phyloP scores from a whole-genome alignment of 2,797 vertebrate genomes.

The Anguilla pacifica region DNA sequence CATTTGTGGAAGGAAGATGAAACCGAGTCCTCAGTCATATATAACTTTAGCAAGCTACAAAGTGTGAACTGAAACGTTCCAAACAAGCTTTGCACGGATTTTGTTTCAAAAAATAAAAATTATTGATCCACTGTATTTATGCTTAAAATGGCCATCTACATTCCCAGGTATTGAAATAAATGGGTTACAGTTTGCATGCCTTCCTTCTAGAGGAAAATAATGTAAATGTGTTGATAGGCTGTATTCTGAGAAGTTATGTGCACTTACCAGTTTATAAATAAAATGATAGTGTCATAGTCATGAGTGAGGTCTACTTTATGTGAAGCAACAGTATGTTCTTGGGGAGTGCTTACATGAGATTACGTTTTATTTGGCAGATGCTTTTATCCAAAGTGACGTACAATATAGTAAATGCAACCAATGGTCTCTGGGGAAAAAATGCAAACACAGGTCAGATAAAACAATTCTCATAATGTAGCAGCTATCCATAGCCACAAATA shows the following conservation, averaged over 20 bases:
- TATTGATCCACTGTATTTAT: too few relatives aligned
- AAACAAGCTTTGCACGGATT: too few relatives aligned
- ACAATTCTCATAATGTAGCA: too few relatives aligned
- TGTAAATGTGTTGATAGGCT: background rate
- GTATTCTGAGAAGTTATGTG: background rate
- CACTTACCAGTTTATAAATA: background rate
- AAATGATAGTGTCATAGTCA: background rate
- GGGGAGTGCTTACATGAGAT: background rate
- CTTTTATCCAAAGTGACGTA: background rate
- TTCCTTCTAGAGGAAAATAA: background rate
- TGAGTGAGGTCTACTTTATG: background rate
- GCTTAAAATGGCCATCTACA: background rate
- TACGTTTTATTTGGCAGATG: background rate
- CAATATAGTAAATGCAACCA: background rate
- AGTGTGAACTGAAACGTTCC: too few relatives aligned
- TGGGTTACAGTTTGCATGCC: too few relatives aligned
- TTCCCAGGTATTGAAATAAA: background rate
- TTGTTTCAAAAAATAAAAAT: too few relatives aligned
- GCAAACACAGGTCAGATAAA: background rate
- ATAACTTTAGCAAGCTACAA: too few relatives aligned
- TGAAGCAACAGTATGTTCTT: background rate
- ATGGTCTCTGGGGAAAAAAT: background rate
- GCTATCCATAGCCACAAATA: too few relatives aligned
- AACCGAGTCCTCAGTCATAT: too few relatives aligned
- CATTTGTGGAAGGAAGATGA: too few relatives aligned